Conservation (phyloP, 2,888 invertebrate species). For the Diaprepes abbreviatus region DNA sequence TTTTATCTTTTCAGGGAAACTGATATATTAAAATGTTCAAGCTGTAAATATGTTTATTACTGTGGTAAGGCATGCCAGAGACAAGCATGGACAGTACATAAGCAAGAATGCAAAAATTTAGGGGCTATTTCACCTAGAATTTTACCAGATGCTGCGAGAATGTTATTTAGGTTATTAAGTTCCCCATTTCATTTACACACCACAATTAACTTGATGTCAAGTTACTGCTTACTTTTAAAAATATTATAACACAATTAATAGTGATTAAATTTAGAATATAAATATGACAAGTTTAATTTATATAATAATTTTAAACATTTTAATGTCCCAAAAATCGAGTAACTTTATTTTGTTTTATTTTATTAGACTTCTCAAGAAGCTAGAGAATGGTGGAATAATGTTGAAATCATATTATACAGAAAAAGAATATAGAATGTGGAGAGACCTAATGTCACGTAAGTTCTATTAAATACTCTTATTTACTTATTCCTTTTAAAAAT, state of each 20-base stretch:
- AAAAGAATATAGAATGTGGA: conserved; percentile 81
- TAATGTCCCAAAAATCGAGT: too few relatives aligned
- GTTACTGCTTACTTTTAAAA: too few relatives aligned
- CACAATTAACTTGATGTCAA: too few relatives aligned
- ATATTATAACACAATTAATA: too few relatives aligned
- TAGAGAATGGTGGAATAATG: conserved; percentile 77
- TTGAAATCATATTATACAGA: conserved; percentile 79
- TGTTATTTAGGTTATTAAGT: conserved; percentile 72
- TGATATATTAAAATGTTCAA: conserved; percentile 84
- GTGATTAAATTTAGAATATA: too few relatives aligned
- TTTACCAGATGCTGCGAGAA: conserved; percentile 86
- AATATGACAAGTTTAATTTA: too few relatives aligned
- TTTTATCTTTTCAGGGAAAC: conserved; percentile 68
- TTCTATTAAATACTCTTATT: conserved; percentile 56
- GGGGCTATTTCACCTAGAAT: conserved; percentile 79
- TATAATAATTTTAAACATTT: too few relatives aligned
- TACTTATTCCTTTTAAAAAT: too few relatives aligned
- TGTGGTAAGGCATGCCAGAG: conserved; percentile 86
- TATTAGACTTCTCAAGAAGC: conserved; percentile 76
- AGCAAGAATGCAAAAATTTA: conserved; percentile 84
- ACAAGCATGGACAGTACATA: conserved; percentile 86
- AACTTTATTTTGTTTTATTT: too few relatives aligned
- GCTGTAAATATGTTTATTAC: conserved; percentile 86
- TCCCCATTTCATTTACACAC: too few relatives aligned
- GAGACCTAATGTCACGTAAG: conserved; percentile 93